Evolutionary conservation across 2,113 vertebrate genomes (phyloP), one percentile per base, ranked within the genome.

Genomic region (Numida meleagris): DNA sequence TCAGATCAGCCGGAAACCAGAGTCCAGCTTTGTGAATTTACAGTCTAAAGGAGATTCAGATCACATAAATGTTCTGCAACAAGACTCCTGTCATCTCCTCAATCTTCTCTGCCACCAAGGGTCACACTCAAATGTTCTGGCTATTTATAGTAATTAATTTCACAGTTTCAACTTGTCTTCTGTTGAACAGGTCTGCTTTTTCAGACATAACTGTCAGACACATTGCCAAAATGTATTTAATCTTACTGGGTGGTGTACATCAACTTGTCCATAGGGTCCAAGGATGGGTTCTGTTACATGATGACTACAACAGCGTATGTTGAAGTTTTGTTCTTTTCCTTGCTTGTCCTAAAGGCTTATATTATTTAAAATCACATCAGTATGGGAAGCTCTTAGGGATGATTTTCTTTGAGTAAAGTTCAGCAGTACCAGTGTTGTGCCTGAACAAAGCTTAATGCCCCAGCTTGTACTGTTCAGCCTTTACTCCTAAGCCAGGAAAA

Each of bases 91-190:
- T 88, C 90, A 81, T 79, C 88, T 74, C 72, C 68, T 91, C 82
- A 16, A 1, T 81, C 51, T 83, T 58, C 83, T 75, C 85, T 89
- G 79, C 75, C 92, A 19, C 34, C 18, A 51, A 91, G 90, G 88
- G 91, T 93, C 68, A 12, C 65, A 71, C 66, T 91, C 31, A 65
- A 88, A 83, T 86, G 90, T 95, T 88, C 88, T 38, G 55, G 51
- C 75, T 96, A 94, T 95, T 94, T 93, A 89, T 94, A 93, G 87
- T 76, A 85, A 89, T 92, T 92, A 96, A 85, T 95, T 86, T 94
- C 76, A 82, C 81, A 88, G 82, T 90, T 96, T 91, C 73, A 86
- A 11, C 57, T 86, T 0, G 1, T 86, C 51, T 93, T 55, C 57
- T 93, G 59, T 65, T 45, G 40, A 73, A 83, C 76, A 93, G 89